Evolutionary conservation across 2,113 vertebrate species (phyloP), one percentile per base, ranked within the genome.

Genomic region (Scomber japonicus): DNA sequence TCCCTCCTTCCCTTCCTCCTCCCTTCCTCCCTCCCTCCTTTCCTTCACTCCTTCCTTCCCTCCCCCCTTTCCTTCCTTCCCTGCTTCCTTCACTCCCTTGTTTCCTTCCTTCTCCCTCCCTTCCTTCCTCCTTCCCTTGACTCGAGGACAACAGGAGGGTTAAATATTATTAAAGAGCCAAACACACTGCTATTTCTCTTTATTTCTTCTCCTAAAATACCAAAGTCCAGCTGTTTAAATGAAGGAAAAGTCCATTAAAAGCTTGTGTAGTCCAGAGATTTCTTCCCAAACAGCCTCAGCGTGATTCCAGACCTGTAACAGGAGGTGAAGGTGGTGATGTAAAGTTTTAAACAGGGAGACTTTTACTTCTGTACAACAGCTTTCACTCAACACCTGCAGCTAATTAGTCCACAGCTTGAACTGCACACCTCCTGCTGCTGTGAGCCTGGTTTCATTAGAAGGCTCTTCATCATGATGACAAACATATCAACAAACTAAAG

Each of bases 371-470:
- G 21, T 5, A 40, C 68, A 3, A 24, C 30, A 17, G 27, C 61
- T 57, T 74, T 83, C 77, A 5, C 35, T 11, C 66, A 75, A 69
- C 71, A 82, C 80, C 81, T 84, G 45, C 57, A 60, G 74, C 48
- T 78, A 60, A 86, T 86, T 81, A 75, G 63, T 24, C 50, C 77
- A n/a, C 81, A 81, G 81, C 81, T 53, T 68, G 84, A 81, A 15
- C 17, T 1, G 10, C 55, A 60, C 2, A 19, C 75, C 51, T 45
- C 82, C 78, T 64, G 82, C 71, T 63, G 77, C 45, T 61, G 1
- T 12, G 45, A 66, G 59, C 69, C n/a, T 35, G 60, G 30, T 45
- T 67, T 68, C 53, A 71, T 72, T 71, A 72, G n/a, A 71, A 68
- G 64, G 13, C 62, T 71, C 9, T 61, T 68, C 46, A 59, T 54